phyloP scores from a whole-genome alignment of 2,113 vertebrate genomes.

The Pheucticus melanocephalus region DNA sequence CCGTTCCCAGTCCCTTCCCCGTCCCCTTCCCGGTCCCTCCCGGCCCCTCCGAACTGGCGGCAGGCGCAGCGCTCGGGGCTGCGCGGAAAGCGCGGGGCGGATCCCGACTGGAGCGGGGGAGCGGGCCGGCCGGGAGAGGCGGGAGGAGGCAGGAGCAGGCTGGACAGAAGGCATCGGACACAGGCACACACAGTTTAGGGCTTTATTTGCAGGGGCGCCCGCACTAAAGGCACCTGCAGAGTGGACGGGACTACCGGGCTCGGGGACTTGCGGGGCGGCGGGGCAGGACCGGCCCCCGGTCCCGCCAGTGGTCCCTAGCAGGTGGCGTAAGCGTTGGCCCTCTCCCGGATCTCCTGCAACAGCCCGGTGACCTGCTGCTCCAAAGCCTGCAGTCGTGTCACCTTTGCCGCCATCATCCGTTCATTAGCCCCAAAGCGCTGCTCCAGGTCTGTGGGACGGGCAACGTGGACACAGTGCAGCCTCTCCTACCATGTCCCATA shows the following conservation, averaged over 20 bases:
- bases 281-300: background rate
- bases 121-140: background rate
- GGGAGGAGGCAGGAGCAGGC: background rate
- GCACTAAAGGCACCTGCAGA: background rate
- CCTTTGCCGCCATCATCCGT: constrained; percentile 73
- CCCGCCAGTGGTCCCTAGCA: constrained; percentile 53
- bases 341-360: constrained; percentile 66
- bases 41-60: background rate
- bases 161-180: background rate
- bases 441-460: constrained; percentile 70
- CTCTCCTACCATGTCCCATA: accelerated
- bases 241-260: background rate
- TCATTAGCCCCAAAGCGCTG: constrained; percentile 76
- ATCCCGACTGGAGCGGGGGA: constrained; percentile 30
- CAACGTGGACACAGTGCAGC: background rate
- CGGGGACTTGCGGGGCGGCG: background rate
- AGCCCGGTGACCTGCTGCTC: constrained; percentile 69
- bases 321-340: constrained; percentile 69
- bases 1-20: background rate
- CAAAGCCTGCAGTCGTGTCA: constrained; percentile 63
- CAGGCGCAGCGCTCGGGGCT: background rate
- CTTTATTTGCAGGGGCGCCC: background rate
- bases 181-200: background rate
- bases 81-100: constrained; percentile 50
- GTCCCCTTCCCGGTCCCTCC: background rate